Conservation (phyloP, 2,113 vertebrate species). For the Nansenia antarctica region DNA sequence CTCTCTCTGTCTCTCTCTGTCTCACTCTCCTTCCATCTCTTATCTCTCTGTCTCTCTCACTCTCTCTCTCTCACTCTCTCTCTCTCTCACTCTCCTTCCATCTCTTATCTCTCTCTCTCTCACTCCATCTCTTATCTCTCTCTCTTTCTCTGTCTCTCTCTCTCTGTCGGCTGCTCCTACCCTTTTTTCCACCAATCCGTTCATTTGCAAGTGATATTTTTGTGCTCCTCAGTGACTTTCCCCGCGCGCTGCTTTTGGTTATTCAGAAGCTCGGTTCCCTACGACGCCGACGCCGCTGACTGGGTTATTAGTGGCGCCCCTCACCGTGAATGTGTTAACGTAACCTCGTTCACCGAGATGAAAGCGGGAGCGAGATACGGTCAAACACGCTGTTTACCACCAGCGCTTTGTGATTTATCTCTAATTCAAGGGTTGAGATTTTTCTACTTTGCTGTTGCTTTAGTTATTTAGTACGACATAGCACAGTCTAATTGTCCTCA, state of each 20-base stretch:
- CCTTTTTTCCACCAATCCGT: neutral
- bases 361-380: slow-evolving; percentile 1
- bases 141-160: slow-evolving; percentile 9
- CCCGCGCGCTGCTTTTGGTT: slow-evolving; percentile 34
- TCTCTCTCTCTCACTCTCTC: slow-evolving; percentile 25
- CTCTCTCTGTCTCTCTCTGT: slow-evolving; percentile 22
- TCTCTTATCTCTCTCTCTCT: neutral
- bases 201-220: slow-evolving; percentile 25
- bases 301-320: neutral
- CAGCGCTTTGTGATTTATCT: slow-evolving; percentile 43
- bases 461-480: slow-evolving; percentile 33
- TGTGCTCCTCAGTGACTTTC: slow-evolving; percentile 28
- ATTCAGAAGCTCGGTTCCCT: slow-evolving; percentile 6
- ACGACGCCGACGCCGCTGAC: neutral
- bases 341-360: too few species aligned
- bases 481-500: too few species aligned
- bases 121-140: too few species aligned
- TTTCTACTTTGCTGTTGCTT: slow-evolving; percentile 48
- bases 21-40: too few species aligned
- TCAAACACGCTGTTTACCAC: slow-evolving; percentile 25
- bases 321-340: neutral
- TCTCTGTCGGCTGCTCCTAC: neutral
- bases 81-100: slow-evolving; percentile 23
- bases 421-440: slow-evolving; percentile 43
- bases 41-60: slow-evolving; percentile 16